Base-by-base conservation (phyloP, 2,113 vertebrate species). In the Pachypanchax playfairii region DNA sequence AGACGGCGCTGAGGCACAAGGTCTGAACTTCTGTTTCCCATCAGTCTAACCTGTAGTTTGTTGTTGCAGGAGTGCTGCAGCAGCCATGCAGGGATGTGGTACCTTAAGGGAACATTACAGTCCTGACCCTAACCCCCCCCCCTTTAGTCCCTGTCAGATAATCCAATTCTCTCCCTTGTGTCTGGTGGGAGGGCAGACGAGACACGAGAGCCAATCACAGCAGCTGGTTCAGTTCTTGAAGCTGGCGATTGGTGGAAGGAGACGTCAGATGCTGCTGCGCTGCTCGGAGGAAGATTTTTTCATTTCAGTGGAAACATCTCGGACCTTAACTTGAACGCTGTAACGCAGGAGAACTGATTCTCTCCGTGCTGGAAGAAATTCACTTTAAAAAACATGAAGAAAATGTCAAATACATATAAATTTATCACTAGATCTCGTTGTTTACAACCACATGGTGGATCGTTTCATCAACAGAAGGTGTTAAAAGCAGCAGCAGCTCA, bases 91-190 rank as follows among this genome's bases (percentile, higher is more conserved):
- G 96, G 96, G 2, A 96, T 96, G 96, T 99, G 97, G 97, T 98
- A 98, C 75, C 95, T 99, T 63, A 99, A 97, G 73, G 97, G 97
- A 49, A 99, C 97, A 0, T 89, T 95, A n/a, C 95, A 93, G 77
- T 98, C 96, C 53, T 98, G 96, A 99, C 94, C 56, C 18, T 4
- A 82, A 93, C n/a, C 73, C 44, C 44, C 20, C 54, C 38, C 59
- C 53, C 15, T 20, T 60, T 17, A 52, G 55, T 59, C 68, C 57
- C 65, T 47, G 4, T 69, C 73, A 53, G 42, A 79, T 77, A 80
- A 64, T 74, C 66, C 53, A n/a, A 66, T 21, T 47, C 43, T 56
- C 63, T 77, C 49, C 39, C 26, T 4, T 47, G 70, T 82, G 86
- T 79, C 77, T 53, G 63, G 57, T 59, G 73, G 80, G 82, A 74